phyloP scores from a whole-genome alignment of 2,113 vertebrate species.

The Pogonocichla stellata region DNA sequence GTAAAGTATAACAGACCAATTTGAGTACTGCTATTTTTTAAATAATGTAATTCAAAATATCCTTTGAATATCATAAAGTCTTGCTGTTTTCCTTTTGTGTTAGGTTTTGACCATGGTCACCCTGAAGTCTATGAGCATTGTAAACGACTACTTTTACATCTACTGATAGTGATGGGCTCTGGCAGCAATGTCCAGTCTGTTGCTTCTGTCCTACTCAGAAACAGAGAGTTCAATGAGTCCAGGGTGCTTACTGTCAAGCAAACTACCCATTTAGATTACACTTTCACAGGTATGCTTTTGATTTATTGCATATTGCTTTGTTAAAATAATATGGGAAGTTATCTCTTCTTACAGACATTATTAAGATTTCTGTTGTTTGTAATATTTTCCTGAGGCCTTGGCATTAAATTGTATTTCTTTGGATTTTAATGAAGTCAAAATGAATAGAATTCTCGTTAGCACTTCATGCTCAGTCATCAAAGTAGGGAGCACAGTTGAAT shows the following conservation, averaged over 20 bases:
- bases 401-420: neutral
- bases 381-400: neutral
- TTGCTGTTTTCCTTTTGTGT: neutral
- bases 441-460: neutral
- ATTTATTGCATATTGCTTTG: neutral
- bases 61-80: neutral
- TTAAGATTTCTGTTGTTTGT: neutral
- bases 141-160: slow-evolving; percentile 92
- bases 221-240: slow-evolving; percentile 93
- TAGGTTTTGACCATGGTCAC: slow-evolving; percentile 97
- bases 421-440: neutral
- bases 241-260: slow-evolving; percentile 92
- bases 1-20: neutral
- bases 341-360: neutral
- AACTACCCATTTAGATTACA: slow-evolving; percentile 82
- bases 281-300: slow-evolving; percentile 85
- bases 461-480: neutral
- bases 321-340: neutral
- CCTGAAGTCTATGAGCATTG: slow-evolving; percentile 98
- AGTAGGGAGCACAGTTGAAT: neutral
- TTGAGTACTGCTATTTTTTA: neutral
- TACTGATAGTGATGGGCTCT: slow-evolving; percentile 90
- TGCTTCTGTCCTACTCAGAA: slow-evolving; percentile 92
- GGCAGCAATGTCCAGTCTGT: slow-evolving; percentile 88
- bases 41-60: neutral